These are phyloP conservation scores for Sylvicola cinctus DNA, from an alignment of 2,888 invertebrate genomes.

Conservation along the genomic window DNA sequence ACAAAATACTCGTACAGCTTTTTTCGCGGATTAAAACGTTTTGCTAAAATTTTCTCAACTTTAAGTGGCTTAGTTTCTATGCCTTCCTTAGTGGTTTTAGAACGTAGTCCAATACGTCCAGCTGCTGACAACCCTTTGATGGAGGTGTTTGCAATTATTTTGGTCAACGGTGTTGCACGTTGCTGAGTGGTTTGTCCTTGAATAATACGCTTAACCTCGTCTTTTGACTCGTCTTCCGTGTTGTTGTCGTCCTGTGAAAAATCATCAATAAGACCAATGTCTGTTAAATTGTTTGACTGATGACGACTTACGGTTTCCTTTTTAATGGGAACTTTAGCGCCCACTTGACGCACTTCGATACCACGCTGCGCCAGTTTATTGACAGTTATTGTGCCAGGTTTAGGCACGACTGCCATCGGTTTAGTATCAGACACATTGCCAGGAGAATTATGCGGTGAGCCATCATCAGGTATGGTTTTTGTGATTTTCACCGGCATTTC, in stretches of 20 bases:
- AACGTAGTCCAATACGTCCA: neutral
- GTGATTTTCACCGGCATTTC: slow-evolving; percentile 27
- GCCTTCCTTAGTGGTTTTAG: slow-evolving; percentile 12
- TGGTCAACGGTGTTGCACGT: slow-evolving; percentile 2
- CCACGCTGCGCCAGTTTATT: slow-evolving; percentile 1
- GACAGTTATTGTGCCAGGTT: neutral
- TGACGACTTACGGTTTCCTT: slow-evolving; percentile 5
- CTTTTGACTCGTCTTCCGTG: slow-evolving; percentile 9
- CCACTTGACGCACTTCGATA: slow-evolving; percentile 1
- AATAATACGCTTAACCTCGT: slow-evolving; percentile 8
- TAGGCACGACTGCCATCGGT: neutral
- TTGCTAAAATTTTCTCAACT: slow-evolving; percentile 67
- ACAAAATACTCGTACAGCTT: slow-evolving; percentile 65
- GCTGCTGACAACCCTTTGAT: neutral
- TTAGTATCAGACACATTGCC: too few relatives aligned
- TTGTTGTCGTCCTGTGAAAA: too few relatives aligned
- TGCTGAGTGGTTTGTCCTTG: neutral
- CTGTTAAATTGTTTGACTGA: too few relatives aligned
- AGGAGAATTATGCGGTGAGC: neutral
- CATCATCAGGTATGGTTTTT: slow-evolving; percentile 21
- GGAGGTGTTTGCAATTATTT: neutral
- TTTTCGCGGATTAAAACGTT: slow-evolving; percentile 56
- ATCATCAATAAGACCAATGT: too few relatives aligned
- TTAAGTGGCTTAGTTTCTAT: slow-evolving; percentile 39
- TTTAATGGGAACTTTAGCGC: neutral